Evolutionary conservation across 1,140 invertebrate genomes (phyloP).

Genomic region (Hypothenemus hampei): DNA sequence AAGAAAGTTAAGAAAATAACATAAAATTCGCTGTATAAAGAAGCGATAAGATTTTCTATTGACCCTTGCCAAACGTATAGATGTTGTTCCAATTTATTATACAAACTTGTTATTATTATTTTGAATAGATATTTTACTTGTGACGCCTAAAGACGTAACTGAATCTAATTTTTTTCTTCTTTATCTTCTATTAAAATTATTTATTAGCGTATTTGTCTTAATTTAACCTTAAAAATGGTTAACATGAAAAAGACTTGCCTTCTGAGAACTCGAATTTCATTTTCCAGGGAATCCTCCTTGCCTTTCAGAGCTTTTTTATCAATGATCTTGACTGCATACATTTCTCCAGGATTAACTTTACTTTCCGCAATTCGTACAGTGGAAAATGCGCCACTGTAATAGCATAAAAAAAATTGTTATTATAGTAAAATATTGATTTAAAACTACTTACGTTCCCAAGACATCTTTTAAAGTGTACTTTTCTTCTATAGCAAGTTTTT

Average conservation of each 20-base stretch:
- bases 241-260: slow-evolving; percentile 73
- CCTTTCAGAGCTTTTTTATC: slow-evolving; percentile 98
- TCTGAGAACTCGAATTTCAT: slow-evolving; percentile 97
- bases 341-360: slow-evolving; percentile 79
- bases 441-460: slow-evolving; percentile 70
- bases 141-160: too few species aligned
- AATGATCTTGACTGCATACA: slow-evolving; percentile 98
- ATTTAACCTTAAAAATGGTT: too few species aligned
- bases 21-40: too few species aligned
- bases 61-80: slow-evolving; percentile 3
- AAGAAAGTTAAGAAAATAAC: too few species aligned
- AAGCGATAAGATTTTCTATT: slow-evolving; percentile 1
- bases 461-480: slow-evolving; percentile 85
- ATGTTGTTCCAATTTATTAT: slow-evolving; percentile 6
- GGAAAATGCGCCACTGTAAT: slow-evolving; percentile 90
- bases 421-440: background rate
- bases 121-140: too few species aligned
- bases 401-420: background rate
- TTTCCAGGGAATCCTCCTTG: slow-evolving; percentile 98
- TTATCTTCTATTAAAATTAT: too few species aligned
- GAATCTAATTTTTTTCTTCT: too few species aligned
- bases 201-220: too few species aligned
- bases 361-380: slow-evolving; percentile 95
- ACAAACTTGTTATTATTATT: too few species aligned
- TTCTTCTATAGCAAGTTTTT: slow-evolving; percentile 75